Base-by-base conservation (phyloP, 2,888 invertebrate species). In the Acleris holmiana region DNA sequence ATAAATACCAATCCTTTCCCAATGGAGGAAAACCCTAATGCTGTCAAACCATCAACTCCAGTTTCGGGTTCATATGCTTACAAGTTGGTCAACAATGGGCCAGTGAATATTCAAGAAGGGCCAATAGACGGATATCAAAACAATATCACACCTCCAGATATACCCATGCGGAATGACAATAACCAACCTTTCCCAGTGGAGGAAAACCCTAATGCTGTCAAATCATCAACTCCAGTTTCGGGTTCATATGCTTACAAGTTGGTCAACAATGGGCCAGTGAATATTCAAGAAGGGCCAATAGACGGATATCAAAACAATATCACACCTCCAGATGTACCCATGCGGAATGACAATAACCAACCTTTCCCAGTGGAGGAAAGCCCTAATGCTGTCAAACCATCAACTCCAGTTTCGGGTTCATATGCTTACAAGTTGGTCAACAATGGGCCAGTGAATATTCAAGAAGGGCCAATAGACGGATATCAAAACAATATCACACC, bases 211-310 rank as follows among this genome's bases (percentile, higher is more conserved):
- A 60, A 65, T 3, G 55, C 60, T 40, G 10, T 55, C 6, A 60
- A 65, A 18, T 55, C 65, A 25, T 65, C 65, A 18, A 55, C 60
- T n/a, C 60, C 65, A 10, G 59, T 65, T 60, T 55, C 65, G 21
- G 59, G 59, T 17, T 48, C 49, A 49, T 60, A 60, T 60, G 60
- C 65, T 15, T 65, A 65, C 46, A 65, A 65, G 35, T 18, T 50
- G 29, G 13, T 60, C 18, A 60, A 65, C 46, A 55, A 44, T 6
- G 29, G 41, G 13, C 47, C 46, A 15, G 29, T 47, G 19, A 25
- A 46, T 29, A 47, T 44, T 23, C 53, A 53, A 19, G 41, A 23
- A 15, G 60, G 44, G 15, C 35, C 49, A n/a, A 35, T 46, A n/a
- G 49, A 65, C 15, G 49, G 4, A 40, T 44, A 15, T 29, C 46